Conservation (phyloP, 2,113 vertebrate genomes). For the Laterallus jamaicensis region DNA sequence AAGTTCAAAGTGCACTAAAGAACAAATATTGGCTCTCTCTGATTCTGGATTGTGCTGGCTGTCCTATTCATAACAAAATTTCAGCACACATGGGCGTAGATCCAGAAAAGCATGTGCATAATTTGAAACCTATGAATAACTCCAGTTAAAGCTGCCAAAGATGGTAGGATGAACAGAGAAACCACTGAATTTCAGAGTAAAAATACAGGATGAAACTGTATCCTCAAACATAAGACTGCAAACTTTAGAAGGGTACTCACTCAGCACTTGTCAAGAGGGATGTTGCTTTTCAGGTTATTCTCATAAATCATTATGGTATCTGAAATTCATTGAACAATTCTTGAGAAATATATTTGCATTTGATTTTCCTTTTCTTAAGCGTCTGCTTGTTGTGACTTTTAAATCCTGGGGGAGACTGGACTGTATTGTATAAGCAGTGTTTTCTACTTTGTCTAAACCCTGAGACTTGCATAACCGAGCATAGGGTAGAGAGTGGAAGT, state of each 20-base stretch:
- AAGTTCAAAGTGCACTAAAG: neutral
- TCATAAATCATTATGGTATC: neutral
- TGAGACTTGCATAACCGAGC: constrained; percentile 4
- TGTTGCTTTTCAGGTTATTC: constrained; percentile 21
- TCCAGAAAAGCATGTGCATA: constrained; percentile 51
- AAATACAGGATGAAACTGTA: constrained; percentile 26
- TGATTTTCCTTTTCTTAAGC: constrained; percentile 1
- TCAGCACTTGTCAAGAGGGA: constrained; percentile 28
- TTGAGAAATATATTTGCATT: constrained; percentile 40
- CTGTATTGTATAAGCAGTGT: neutral
- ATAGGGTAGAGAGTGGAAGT: neutral
- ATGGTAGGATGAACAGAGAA: constrained; percentile 52
- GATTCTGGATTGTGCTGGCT: constrained; percentile 1
- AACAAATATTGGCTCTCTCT: neutral
- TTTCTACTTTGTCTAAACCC: constrained; percentile 5
- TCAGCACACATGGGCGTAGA: neutral
- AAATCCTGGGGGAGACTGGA: neutral
- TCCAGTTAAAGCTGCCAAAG: constrained; percentile 48
- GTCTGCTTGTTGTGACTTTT: neutral
- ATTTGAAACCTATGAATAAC: constrained; percentile 50
- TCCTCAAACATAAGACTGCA: constrained; percentile 3
- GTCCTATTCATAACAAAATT: constrained; percentile 6
- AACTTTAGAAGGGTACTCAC: constrained; percentile 11
- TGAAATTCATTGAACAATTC: constrained; percentile 19
- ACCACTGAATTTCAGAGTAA: constrained; percentile 19